Percentiles rank a stretch among this genome's conserved stretches.
Evolutionary conservation across 2,888 invertebrate genomes (phyloP).

Genomic region (Creontiades dilutus): DNA sequence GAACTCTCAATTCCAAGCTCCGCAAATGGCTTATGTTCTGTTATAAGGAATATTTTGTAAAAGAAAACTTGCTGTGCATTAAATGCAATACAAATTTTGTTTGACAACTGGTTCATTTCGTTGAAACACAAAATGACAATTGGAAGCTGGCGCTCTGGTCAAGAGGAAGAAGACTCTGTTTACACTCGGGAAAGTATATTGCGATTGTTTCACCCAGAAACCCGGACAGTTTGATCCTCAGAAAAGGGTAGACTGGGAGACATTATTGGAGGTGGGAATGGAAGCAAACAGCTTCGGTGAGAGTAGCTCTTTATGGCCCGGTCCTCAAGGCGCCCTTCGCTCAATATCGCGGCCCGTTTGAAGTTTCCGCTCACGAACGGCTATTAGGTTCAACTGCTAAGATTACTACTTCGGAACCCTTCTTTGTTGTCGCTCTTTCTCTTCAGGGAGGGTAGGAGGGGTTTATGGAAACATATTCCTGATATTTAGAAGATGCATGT

Average conservation of each 20-base stretch:
- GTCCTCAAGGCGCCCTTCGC: slow-evolving; percentile 59
- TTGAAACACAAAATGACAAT: slow-evolving; percentile 48
- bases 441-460: neutral
- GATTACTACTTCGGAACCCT: slow-evolving; percentile 29
- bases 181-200: slow-evolving; percentile 57
- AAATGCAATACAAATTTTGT: no score
- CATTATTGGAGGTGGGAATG: slow-evolving; percentile 61
- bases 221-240: slow-evolving; percentile 22
- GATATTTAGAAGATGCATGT: neutral
- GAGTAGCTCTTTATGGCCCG: slow-evolving; percentile 60
- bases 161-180: slow-evolving; percentile 29
- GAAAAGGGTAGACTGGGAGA: neutral
- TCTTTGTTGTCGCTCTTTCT: slow-evolving; percentile 48
- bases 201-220: slow-evolving; percentile 58
- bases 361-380: slow-evolving; percentile 68
- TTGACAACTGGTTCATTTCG: slow-evolving; percentile 55
- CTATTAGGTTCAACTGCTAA: slow-evolving; percentile 60
- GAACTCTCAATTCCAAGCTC: no score
- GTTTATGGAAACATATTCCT: neutral
- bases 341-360: slow-evolving; percentile 66
- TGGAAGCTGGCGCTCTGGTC: neutral
- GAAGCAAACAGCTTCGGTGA: slow-evolving; percentile 43
- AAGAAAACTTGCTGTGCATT: no score
- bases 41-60: no score
- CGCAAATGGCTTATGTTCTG: no score